Conservation (phyloP, 2,113 vertebrate species). For the Amphiprion ocellaris region DNA sequence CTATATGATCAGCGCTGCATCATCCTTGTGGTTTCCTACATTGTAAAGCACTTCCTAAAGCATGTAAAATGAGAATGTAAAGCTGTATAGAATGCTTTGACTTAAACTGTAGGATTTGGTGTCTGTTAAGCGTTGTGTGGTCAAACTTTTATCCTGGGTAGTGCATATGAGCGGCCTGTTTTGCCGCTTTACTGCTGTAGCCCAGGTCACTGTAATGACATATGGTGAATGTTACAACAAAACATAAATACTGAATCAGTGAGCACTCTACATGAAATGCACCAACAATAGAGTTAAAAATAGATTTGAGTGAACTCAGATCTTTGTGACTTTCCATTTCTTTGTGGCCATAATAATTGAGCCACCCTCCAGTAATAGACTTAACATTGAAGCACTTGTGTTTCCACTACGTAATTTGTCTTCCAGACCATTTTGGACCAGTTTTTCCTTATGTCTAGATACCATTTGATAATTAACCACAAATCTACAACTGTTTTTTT, state of each 20-base stretch:
- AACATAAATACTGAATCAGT: background rate
- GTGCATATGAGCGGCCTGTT: background rate
- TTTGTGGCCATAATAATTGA: background rate
- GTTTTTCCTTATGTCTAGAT: background rate
- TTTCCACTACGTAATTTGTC: background rate
- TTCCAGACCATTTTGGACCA: background rate
- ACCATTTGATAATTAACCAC: conserved; percentile 28
- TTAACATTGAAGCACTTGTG: background rate
- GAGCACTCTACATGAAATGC: background rate
- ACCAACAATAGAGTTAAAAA: background rate
- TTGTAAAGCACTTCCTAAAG: conserved; percentile 19
- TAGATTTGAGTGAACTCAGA: background rate
- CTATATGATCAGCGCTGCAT: conserved; percentile 40
- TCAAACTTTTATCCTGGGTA: conserved; percentile 7
- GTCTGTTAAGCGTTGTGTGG: background rate
- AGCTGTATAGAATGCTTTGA: conserved; percentile 2
- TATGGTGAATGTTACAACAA: conserved; percentile 1
- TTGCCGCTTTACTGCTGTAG: conserved; percentile 3
- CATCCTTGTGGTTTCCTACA: conserved; percentile 32
- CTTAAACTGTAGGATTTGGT: background rate
- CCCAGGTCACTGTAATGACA: conserved; percentile 18
- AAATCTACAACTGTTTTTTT: background rate
- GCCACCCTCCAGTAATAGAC: background rate
- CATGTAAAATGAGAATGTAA: conserved; percentile 6
- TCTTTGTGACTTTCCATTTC: conserved; percentile 17